These are phyloP conservation scores for Uloborus plumipes DNA, from an alignment of 2,888 invertebrate genomes.

Conservation along the genomic window DNA sequence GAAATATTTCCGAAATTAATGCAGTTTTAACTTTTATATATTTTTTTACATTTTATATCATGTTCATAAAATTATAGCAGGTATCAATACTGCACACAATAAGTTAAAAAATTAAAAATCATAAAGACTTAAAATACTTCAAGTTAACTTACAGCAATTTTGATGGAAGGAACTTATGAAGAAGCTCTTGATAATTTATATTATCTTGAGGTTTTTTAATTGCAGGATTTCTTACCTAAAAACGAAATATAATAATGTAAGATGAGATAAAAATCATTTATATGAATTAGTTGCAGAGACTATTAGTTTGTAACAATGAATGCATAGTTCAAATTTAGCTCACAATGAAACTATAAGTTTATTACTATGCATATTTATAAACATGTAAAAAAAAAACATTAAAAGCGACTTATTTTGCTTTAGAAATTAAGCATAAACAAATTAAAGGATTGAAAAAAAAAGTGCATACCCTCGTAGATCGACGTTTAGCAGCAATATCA, in stretches of 20 bases:
- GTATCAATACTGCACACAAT: no score
- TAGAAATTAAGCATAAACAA: no score
- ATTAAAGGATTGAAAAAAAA: background rate
- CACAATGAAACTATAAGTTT: no score
- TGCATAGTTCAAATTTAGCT: no score
- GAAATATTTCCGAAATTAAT: no score
- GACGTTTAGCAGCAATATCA: slow-evolving; percentile 67
- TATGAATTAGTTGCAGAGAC: background rate
- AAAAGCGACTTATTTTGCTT: no score
- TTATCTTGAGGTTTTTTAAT: slow-evolving; percentile 70
- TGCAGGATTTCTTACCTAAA: slow-evolving; percentile 66
- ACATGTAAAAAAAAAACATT: no score
- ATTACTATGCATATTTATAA: no score
- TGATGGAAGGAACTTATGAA: slow-evolving; percentile 71
- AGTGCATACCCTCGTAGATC: slow-evolving; percentile 69
- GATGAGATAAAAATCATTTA: background rate
- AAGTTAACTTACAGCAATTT: slow-evolving; percentile 65
- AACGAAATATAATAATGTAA: background rate
- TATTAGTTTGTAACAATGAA: background rate
- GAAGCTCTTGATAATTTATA: slow-evolving; percentile 70
- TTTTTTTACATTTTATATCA: no score
- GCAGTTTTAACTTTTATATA: no score
- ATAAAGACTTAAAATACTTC: background rate
- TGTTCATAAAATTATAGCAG: no score
- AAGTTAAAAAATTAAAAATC: background rate